Evolutionary conservation across 2,888 invertebrate genomes (phyloP).

Genomic region (Apotomis betuletana): DNA sequence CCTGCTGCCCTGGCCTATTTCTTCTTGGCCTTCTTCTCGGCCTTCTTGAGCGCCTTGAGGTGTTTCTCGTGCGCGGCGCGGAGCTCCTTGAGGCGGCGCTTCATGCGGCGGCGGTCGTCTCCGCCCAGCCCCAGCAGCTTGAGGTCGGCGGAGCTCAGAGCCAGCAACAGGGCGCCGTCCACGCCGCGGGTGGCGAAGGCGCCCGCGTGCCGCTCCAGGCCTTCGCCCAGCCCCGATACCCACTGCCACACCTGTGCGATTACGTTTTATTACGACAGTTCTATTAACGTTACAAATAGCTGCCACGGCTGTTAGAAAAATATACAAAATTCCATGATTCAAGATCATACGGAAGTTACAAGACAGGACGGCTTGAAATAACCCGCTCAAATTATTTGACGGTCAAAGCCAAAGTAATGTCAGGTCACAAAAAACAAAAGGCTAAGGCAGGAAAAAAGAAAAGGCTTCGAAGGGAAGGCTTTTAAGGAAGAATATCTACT

Average conservation of each 20-base stretch:
- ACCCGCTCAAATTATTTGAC: too few relatives aligned
- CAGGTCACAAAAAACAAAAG: too few relatives aligned
- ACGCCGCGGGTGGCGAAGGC: conserved; percentile 95
- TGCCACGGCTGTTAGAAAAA: too few relatives aligned
- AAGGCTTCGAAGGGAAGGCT: too few relatives aligned
- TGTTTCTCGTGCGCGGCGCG: conserved; percentile 92
- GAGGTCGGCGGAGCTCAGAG: conserved; percentile 95
- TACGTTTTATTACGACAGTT: neutral
- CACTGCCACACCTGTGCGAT: conserved; percentile 93
- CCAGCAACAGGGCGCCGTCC: conserved; percentile 92
- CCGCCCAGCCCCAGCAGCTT: conserved; percentile 93
- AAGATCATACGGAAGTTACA: too few relatives aligned
- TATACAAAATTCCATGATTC: too few relatives aligned
- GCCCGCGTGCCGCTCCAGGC: conserved; percentile 93
- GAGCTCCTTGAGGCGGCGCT: conserved; percentile 93
- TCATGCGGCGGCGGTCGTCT: conserved; percentile 90
- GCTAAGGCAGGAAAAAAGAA: too few relatives aligned
- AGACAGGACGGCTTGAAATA: too few relatives aligned
- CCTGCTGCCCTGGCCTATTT: conserved; percentile 71
- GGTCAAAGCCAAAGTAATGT: too few relatives aligned
- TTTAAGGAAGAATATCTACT: too few relatives aligned
- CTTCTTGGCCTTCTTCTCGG: conserved; percentile 91
- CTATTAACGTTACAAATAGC: too few relatives aligned
- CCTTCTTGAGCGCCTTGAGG: conserved; percentile 93
- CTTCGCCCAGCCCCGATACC: conserved; percentile 92